A percentile compares a stretch with the other conserved stretches of the same genome.
Evolutionary conservation across 2,113 vertebrate genomes (phyloP).

Genomic region (Perca flavescens): DNA sequence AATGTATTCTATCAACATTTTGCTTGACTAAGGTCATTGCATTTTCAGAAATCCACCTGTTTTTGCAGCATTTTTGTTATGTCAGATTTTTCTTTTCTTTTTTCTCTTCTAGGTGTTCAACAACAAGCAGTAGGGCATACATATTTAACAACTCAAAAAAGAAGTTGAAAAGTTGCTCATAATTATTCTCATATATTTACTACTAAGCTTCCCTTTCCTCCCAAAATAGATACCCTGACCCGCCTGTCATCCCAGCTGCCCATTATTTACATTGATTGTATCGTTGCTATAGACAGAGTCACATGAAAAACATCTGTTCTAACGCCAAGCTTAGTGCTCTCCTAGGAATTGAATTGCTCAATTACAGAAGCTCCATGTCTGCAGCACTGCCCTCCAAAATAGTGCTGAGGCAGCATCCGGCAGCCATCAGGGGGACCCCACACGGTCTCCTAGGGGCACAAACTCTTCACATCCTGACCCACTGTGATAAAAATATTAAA

Average conservation of each 20-base stretch:
- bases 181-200: slow-evolving; percentile 2
- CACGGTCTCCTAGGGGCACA: background rate
- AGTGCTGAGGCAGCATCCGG: slow-evolving; percentile 40
- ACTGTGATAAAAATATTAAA: slow-evolving; percentile 24
- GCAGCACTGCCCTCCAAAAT: slow-evolving; percentile 51
- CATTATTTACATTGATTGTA: slow-evolving; percentile 64
- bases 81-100: background rate
- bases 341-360: slow-evolving; percentile 55
- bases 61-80: background rate
- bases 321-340: slow-evolving; percentile 42
- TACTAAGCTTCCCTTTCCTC: background rate
- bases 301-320: slow-evolving; percentile 69
- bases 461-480: background rate
- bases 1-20: background rate
- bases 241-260: slow-evolving; percentile 40
- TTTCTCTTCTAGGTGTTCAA: background rate
- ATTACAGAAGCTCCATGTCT: slow-evolving; percentile 51
- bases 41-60: background rate
- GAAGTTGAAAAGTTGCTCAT: background rate
- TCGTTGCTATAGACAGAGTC: slow-evolving; percentile 30
- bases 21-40: no score
- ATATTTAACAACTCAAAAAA: background rate
- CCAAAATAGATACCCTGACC: slow-evolving; percentile 45
- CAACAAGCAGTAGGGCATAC: background rate
- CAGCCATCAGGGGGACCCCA: background rate